phyloP scores from a whole-genome alignment of 92 coral and sea anemone species.

The Actinostola sp. region DNA sequence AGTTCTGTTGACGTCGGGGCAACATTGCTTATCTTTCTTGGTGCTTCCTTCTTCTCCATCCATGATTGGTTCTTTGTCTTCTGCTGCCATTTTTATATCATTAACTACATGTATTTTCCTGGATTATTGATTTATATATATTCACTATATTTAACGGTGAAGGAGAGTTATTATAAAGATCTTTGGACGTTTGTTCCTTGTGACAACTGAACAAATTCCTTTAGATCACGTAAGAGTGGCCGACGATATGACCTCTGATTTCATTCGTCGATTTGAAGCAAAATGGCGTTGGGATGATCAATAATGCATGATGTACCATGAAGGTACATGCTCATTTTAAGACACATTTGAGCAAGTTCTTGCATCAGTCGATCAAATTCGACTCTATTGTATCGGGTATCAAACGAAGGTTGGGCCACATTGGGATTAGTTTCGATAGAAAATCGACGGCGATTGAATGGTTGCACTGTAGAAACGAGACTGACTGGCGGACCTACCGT shows the following conservation, averaged over 20 bases:
- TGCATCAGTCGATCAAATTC: slow-evolving; percentile 14
- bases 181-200: background rate
- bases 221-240: slow-evolving; percentile 55
- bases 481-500: too few species aligned
- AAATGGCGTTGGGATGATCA: slow-evolving; percentile 35
- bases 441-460: too few species aligned
- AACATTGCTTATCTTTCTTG: slow-evolving; percentile 46
- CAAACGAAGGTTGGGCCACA: too few species aligned
- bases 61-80: slow-evolving; percentile 67
- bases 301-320: slow-evolving; percentile 38
- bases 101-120: background rate
- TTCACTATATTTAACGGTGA: too few species aligned
- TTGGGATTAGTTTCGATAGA: too few species aligned
- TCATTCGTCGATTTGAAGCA: slow-evolving; percentile 40
- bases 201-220: slow-evolving; percentile 17
- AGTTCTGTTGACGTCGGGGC: slow-evolving; percentile 91
- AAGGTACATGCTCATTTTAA: slow-evolving; percentile 28
- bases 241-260: slow-evolving; percentile 39
- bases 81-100: slow-evolving; percentile 29
- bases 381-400: too few species aligned
- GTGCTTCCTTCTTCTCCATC: slow-evolving; percentile 32
- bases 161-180: too few species aligned
- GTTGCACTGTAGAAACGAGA: too few species aligned
- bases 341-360: slow-evolving; percentile 21
- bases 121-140: background rate